phyloP scores from a whole-genome alignment of 2,797 vertebrate genomes.

The Champsocephalus gunnari region DNA sequence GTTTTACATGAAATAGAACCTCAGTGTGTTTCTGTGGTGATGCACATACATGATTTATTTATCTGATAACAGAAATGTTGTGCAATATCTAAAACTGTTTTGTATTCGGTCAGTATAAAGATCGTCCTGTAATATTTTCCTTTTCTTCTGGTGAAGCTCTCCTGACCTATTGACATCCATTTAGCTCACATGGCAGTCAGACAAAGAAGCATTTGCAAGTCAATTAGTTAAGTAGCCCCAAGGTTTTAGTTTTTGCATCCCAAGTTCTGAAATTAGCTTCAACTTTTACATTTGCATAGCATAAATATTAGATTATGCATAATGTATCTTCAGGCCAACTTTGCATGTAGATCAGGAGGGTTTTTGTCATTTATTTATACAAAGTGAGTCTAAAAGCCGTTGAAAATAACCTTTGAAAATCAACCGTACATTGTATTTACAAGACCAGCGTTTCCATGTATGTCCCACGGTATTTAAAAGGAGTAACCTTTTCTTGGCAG shows the following conservation, averaged over 20 bases:
- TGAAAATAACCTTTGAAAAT: conserved; percentile 34
- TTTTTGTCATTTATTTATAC: conserved; percentile 30
- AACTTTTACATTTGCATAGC: conserved; percentile 65
- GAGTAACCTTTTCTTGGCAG: conserved; percentile 28
- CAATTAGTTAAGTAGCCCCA: conserved; percentile 73
- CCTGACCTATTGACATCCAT: conserved; percentile 76
- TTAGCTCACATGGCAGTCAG: conserved; percentile 60
- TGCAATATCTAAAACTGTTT: neutral
- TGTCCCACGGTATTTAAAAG: conserved; percentile 18
- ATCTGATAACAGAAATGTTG: no score
- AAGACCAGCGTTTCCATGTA: conserved; percentile 13
- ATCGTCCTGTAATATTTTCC: conserved; percentile 4
- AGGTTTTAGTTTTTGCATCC: conserved; percentile 67
- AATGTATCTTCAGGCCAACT: conserved; percentile 56
- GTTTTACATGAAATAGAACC: neutral
- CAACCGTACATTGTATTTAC: conserved; percentile 25
- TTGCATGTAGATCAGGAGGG: conserved; percentile 29
- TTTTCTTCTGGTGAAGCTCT: conserved; percentile 29
- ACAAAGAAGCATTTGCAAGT: conserved; percentile 80
- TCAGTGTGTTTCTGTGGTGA: neutral
- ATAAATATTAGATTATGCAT: conserved; percentile 77
- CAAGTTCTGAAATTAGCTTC: conserved; percentile 75
- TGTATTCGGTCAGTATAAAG: conserved; percentile 8
- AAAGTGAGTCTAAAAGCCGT: conserved; percentile 18
- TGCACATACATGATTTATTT: neutral